These are phyloP conservation scores for Peromyscus californicus DNA, from an alignment of 2,113 vertebrate genomes.

Conservation along the genomic window DNA sequence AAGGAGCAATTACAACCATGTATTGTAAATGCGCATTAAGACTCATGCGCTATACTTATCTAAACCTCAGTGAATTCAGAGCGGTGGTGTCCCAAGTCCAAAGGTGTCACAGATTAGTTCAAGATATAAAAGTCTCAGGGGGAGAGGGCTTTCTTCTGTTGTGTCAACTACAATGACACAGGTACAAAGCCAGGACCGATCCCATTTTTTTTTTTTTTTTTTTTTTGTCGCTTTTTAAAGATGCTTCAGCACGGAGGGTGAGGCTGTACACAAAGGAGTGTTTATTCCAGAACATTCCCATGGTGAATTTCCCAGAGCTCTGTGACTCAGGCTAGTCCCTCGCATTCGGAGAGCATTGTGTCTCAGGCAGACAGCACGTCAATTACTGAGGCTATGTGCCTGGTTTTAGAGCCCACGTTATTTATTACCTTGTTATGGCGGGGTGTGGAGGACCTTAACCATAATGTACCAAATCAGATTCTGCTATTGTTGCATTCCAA, in stretches of 20 bases:
- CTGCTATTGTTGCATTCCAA: slow-evolving; percentile 69
- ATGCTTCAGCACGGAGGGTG: not conserved
- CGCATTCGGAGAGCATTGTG: slow-evolving; percentile 65
- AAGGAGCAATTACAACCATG: slow-evolving; percentile 83
- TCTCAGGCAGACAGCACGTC: slow-evolving; percentile 36
- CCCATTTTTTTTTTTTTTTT: too few relatives aligned
- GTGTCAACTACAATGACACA: not conserved
- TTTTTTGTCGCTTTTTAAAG: not conserved
- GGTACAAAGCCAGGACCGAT: not conserved
- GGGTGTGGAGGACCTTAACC: slow-evolving; percentile 55
- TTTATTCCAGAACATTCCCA: slow-evolving; percentile 18
- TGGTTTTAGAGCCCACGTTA: slow-evolving; percentile 67
- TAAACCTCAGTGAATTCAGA: slow-evolving; percentile 72
- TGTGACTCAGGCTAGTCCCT: not conserved
- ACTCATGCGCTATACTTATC: slow-evolving; percentile 77
- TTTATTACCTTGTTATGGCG: slow-evolving; percentile 78
- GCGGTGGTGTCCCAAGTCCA: slow-evolving; percentile 52
- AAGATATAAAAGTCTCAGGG: not conserved
- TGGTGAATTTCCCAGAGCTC: slow-evolving; percentile 34
- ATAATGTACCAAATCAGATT: slow-evolving; percentile 74
- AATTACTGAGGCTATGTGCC: slow-evolving; percentile 30
- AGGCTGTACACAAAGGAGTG: not conserved
- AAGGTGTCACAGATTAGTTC: slow-evolving; percentile 57
- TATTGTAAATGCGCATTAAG: slow-evolving; percentile 80
- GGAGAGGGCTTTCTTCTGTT: not conserved